Evolutionary conservation across 2,797 vertebrate genomes (phyloP).

Genomic region (Mormyrops boulengeri): DNA sequence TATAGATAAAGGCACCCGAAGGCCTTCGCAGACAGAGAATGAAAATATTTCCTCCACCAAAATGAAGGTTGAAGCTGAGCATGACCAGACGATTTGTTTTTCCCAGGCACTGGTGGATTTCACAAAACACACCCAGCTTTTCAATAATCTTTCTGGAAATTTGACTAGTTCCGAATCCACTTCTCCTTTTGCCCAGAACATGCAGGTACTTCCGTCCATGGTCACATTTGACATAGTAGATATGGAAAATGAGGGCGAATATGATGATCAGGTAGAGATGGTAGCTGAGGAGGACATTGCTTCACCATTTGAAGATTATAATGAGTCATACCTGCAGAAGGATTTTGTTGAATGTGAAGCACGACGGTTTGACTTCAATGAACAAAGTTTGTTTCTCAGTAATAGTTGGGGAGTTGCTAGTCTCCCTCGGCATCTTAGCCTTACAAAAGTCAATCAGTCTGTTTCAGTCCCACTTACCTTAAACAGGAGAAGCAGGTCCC

Average conservation of each 20-base stretch:
- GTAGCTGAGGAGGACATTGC: slow-evolving; percentile 76
- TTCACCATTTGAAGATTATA: slow-evolving; percentile 78
- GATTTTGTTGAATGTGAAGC: slow-evolving; percentile 82
- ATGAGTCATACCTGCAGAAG: slow-evolving; percentile 79
- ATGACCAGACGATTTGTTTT: slow-evolving; percentile 78
- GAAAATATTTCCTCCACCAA: slow-evolving; percentile 25
- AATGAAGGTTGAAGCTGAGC: slow-evolving; percentile 53
- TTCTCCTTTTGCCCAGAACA: slow-evolving; percentile 78
- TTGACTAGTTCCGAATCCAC: slow-evolving; percentile 69
- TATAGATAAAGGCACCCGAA: slow-evolving; percentile 49
- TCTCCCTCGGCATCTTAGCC: slow-evolving; percentile 81
- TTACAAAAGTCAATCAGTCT: slow-evolving; percentile 66
- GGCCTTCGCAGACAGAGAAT: slow-evolving; percentile 41
- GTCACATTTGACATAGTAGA: slow-evolving; percentile 94
- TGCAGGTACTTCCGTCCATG: slow-evolving; percentile 86
- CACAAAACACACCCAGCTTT: slow-evolving; percentile 76
- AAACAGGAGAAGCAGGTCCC: slow-evolving; percentile 82
- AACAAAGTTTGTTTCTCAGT: slow-evolving; percentile 66
- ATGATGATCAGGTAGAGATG: slow-evolving; percentile 81
- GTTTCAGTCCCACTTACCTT: slow-evolving; percentile 68
- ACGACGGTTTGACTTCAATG: slow-evolving; percentile 68
- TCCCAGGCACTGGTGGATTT: slow-evolving; percentile 90
- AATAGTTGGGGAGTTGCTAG: slow-evolving; percentile 82
- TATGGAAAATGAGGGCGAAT: slow-evolving; percentile 90
- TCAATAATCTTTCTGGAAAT: slow-evolving; percentile 71